phyloP scores from a whole-genome alignment of 2,888 invertebrate species.

The Brassicogethes aeneus region DNA sequence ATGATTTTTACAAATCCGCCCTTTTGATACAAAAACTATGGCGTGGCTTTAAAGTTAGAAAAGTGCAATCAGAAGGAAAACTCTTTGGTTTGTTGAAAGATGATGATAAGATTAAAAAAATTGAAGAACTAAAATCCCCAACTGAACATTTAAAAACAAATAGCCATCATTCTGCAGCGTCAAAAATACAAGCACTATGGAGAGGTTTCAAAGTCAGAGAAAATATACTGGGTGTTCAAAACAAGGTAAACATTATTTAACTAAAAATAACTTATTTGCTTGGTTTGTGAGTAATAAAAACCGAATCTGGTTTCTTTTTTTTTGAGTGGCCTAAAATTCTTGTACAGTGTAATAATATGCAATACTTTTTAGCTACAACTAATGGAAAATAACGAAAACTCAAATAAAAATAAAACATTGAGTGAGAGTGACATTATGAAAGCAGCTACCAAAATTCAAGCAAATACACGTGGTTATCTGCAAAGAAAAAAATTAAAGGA shows the following conservation, averaged over 20 bases:
- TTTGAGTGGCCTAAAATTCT: too few relatives aligned
- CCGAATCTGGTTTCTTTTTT: too few relatives aligned
- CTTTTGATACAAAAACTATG: constrained; percentile 9
- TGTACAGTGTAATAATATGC: too few relatives aligned
- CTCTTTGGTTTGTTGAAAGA: neutral
- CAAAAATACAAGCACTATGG: constrained; percentile 21
- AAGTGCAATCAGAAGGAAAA: constrained; percentile 1
- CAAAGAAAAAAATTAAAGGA: constrained; percentile 35
- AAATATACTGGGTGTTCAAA: constrained; percentile 16
- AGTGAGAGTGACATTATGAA: constrained; percentile 27
- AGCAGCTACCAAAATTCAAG: constrained; percentile 58
- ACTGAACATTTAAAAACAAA: neutral
- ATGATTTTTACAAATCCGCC: constrained; percentile 7
- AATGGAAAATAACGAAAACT: neutral
- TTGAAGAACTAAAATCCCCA: neutral
- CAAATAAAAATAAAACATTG: constrained; percentile 3
- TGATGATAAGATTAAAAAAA: neutral
- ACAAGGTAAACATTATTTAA: constrained; percentile 19
- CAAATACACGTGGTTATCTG: constrained; percentile 54
- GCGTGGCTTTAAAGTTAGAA: constrained; percentile 12
- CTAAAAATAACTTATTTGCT: too few relatives aligned
- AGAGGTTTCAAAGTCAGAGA: constrained; percentile 25
- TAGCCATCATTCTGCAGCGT: neutral
- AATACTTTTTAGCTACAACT: neutral
- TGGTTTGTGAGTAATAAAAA: neutral